phyloP scores from a whole-genome alignment of 2,113 vertebrate genomes.

The Actinemys pallida region DNA sequence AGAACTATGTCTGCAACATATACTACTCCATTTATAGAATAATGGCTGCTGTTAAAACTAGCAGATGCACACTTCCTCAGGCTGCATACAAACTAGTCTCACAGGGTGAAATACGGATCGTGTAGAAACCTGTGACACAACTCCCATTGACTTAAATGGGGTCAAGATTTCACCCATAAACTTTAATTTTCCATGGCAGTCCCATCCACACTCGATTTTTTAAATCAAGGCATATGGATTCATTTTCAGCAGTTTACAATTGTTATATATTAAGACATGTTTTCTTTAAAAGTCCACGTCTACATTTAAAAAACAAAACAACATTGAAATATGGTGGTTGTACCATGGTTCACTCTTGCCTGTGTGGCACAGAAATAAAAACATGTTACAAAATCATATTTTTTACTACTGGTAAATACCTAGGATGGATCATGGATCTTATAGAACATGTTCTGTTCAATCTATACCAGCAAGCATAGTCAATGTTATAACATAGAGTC shows the following conservation, averaged over 20 bases:
- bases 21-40: background rate
- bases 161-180: background rate
- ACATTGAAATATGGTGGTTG: background rate
- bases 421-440: background rate
- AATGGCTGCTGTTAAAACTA: background rate
- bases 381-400: background rate
- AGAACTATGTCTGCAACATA: background rate
- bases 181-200: background rate
- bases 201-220: background rate
- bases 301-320: background rate
- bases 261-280: background rate
- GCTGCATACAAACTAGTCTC: background rate
- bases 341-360: background rate
- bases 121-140: accelerated
- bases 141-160: background rate
- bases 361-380: background rate
- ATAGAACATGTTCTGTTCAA: background rate
- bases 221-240: background rate
- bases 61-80: constrained; percentile 8
- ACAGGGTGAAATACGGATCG: background rate
- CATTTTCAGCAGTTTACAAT: background rate
- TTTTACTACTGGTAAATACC: background rate
- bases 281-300: background rate
- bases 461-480: background rate
- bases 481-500: background rate